A percentile compares a stretch with the other conserved stretches of the same genome.
These are phyloP conservation scores for Caenorhabditis sinica DNA, from an alignment of 2,888 invertebrate species.

Conservation along the genomic window DNA sequence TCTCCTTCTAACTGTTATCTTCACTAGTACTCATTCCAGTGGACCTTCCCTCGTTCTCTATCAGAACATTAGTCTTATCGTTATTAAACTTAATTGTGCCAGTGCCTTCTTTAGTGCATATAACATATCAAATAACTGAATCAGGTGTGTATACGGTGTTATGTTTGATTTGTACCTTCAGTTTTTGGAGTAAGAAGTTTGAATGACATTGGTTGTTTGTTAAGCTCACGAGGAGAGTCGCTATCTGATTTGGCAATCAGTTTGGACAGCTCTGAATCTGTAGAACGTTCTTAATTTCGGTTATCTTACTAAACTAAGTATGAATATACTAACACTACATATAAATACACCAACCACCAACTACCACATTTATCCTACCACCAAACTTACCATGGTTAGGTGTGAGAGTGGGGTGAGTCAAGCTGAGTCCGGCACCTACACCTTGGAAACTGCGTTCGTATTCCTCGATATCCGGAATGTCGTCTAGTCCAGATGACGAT, in stretches of 20 bases:
- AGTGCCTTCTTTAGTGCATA: too few relatives aligned
- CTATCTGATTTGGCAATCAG: neutral
- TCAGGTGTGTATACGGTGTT: neutral
- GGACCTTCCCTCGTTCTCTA: too few relatives aligned
- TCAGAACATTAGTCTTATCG: too few relatives aligned
- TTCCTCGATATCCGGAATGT: conserved; percentile 56
- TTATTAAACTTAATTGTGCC: too few relatives aligned
- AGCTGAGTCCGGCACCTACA: neutral
- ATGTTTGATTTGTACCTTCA: conserved; percentile 24
- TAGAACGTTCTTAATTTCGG: neutral
- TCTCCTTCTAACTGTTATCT: too few relatives aligned
- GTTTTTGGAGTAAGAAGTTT: conserved; percentile 41
- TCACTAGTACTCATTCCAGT: too few relatives aligned
- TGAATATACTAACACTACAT: neutral
- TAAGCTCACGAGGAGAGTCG: conserved; percentile 1
- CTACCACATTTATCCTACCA: neutral
- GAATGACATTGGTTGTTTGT: neutral
- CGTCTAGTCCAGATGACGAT: conserved; percentile 5
- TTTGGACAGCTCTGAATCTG: neutral
- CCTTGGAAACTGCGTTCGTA: conserved; percentile 20
- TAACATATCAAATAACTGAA: neutral
- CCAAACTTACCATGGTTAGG: neutral
- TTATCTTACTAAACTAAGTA: neutral
- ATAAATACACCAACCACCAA: neutral
- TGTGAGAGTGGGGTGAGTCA: neutral